Evolutionary conservation across 2,797 vertebrate species (phyloP), one percentile per base, ranked within the genome.

Genomic region (Amblyraja radiata): DNA sequence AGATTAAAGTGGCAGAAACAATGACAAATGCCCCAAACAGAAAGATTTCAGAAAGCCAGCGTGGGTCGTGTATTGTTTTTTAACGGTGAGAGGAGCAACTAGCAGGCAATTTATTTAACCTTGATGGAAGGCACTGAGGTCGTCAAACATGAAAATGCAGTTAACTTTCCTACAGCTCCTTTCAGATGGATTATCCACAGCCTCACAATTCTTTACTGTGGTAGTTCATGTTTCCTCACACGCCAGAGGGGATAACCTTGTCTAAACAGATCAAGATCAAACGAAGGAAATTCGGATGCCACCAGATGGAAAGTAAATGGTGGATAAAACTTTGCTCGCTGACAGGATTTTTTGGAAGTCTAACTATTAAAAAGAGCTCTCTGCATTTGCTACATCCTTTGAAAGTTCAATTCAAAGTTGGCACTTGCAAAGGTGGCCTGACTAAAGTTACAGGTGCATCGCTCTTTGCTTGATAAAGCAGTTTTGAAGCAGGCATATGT

Each of bases 401-500:
- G 90, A 92, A 92, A 92, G 76, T 74, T 23, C 71, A 74, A 76
- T 76, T 76, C 54, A 10, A 39, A 74, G 68, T 76, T 63, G 36
- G 73, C 46, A 65, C 71, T 91, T 74, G 88, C 65, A 11, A 71
- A 76, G 65, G 23, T 76, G 32, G 76, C 36, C 39, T 74, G 71
- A 91, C 68, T 71, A 92, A 92, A 74, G 39, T 4, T 76, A 92
- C 90, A 92, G 90, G 90, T 92, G 90, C 90, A 76, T 58, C 71
- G 16, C 23, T 14, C 90, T 92, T 76, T 92, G 90, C 90, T 74
- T 58, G 90, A 76, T 46, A 74, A 91, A 91, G 90, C 10, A 73
- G 23, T 74, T 92, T 23, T 54, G 71, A 92, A 92, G 36, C 36
- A 73, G 25, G 71, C 76, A 76, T 92, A 13, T 74, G 39, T 58